Conservation (phyloP, 1,140 invertebrate species). For the Ceratosolen solmsi region DNA sequence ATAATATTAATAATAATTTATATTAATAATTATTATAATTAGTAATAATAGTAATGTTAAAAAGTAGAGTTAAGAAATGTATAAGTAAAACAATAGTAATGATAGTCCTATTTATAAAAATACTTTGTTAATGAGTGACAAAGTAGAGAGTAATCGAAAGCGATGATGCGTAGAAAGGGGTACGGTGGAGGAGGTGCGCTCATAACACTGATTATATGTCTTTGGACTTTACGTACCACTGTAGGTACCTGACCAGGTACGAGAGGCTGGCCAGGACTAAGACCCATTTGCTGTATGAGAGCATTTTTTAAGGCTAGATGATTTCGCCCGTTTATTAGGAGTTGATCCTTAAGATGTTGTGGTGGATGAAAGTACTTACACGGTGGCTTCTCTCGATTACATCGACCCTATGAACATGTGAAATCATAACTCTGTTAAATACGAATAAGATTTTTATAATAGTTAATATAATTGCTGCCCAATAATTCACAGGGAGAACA, state of each 20-base stretch:
- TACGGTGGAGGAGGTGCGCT: too few relatives aligned
- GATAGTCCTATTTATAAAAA: too few relatives aligned
- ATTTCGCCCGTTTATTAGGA: constrained; percentile 99
- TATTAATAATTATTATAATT: neutral
- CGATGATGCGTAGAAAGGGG: too few relatives aligned
- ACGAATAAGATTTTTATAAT: too few relatives aligned
- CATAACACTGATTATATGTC: neutral
- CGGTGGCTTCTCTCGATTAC: constrained; percentile 99
- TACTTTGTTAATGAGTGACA: too few relatives aligned
- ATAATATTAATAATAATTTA: neutral
- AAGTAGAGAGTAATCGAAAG: too few relatives aligned
- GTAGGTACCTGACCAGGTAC: constrained; percentile 91
- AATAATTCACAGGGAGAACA: too few relatives aligned
- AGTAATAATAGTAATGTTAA: neutral
- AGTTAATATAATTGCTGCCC: too few relatives aligned
- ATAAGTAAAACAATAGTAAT: constrained; percentile 24
- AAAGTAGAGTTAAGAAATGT: neutral
- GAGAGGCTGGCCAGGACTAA: constrained; percentile 88
- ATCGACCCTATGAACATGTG: constrained; percentile 90
- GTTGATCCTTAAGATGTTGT: constrained; percentile 99
- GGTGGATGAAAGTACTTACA: constrained; percentile 99
- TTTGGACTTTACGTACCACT: constrained; percentile 82
- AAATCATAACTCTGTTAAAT: neutral
- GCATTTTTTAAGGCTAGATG: constrained; percentile 98
- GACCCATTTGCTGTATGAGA: constrained; percentile 95